Percentiles rank a stretch among this genome's conserved stretches.
phyloP scores from a whole-genome alignment of 2,113 vertebrate genomes.

The Phylloscopus trochiloides region DNA sequence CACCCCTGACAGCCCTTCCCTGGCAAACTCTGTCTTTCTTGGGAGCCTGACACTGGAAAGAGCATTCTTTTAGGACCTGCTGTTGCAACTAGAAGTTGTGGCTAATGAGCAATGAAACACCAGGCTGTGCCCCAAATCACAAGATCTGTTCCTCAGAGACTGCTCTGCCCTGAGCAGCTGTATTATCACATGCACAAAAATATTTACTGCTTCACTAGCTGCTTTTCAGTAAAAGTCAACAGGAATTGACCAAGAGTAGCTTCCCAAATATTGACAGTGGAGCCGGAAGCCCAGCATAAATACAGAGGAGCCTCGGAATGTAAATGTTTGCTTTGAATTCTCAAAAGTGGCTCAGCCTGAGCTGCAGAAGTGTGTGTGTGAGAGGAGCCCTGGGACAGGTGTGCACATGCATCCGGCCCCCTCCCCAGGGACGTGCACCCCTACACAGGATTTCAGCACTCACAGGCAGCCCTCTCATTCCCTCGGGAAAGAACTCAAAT shows the following conservation, averaged over 20 bases:
- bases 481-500: neutral
- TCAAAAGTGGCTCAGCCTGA: neutral
- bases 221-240: constrained; percentile 55
- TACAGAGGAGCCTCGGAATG: constrained; percentile 52
- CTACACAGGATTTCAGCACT: neutral
- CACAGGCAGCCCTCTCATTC: neutral
- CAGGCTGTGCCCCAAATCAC: neutral
- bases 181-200: constrained; percentile 4
- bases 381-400: neutral
- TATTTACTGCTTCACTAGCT: constrained; percentile 34
- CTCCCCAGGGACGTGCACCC: neutral
- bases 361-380: neutral
- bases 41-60: neutral
- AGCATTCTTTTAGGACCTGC: neutral
- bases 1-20: neutral
- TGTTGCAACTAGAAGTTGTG: neutral
- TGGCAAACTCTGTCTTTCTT: neutral
- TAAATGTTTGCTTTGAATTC: constrained; percentile 55
- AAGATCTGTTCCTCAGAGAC: neutral
- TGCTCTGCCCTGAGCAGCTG: constrained; percentile 23
- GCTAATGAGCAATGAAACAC: neutral
- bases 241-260: constrained; percentile 39
- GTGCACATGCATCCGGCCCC: neutral
- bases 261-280: constrained; percentile 47
- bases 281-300: constrained; percentile 38